Conservation (phyloP, 2,113 vertebrate species). For the Oryctolagus cuniculus region DNA sequence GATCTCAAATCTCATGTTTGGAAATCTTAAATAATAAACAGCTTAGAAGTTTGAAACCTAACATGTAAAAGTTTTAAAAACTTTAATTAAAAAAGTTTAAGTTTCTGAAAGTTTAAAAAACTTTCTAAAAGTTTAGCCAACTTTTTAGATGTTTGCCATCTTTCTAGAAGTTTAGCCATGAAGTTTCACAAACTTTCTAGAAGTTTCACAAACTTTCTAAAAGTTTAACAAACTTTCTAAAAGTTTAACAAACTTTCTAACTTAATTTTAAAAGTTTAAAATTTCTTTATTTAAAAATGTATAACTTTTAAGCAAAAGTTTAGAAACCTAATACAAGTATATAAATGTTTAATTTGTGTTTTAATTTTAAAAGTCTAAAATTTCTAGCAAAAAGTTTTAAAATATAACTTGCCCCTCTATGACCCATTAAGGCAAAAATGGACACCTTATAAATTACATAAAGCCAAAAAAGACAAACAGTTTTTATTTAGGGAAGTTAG, state of each 20-base stretch:
- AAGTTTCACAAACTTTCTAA: not conserved
- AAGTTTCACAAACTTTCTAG: not conserved
- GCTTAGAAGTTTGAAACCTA: not conserved
- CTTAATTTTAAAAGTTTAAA: not conserved
- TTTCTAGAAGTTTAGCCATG: not conserved
- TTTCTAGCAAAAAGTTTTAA: slow-evolving; percentile 56
- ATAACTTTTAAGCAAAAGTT: not conserved
- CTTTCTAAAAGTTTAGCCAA: not conserved
- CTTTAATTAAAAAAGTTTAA: not conserved
- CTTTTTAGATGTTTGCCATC: not conserved
- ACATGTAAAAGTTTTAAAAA: not conserved
- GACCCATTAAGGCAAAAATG: slow-evolving; percentile 27
- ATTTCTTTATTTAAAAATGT: not conserved
- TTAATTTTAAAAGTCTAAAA: slow-evolving; percentile 5
- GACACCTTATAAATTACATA: slow-evolving; percentile 4
- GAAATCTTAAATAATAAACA: slow-evolving; percentile 16
- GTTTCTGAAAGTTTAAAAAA: slow-evolving; percentile 4
- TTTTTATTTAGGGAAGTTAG: slow-evolving; percentile 30
- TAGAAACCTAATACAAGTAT: not conserved
- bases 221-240: slow-evolving; percentile 11
- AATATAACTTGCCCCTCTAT: not conserved
- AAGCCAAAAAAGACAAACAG: not conserved
- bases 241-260: slow-evolving; percentile 7
- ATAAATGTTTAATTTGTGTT: no score
- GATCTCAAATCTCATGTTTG: not conserved